Percentiles rank a stretch among this genome's conserved stretches.
phyloP scores from a whole-genome alignment of 2,113 vertebrate species.

The Bubo blakistoni region DNA sequence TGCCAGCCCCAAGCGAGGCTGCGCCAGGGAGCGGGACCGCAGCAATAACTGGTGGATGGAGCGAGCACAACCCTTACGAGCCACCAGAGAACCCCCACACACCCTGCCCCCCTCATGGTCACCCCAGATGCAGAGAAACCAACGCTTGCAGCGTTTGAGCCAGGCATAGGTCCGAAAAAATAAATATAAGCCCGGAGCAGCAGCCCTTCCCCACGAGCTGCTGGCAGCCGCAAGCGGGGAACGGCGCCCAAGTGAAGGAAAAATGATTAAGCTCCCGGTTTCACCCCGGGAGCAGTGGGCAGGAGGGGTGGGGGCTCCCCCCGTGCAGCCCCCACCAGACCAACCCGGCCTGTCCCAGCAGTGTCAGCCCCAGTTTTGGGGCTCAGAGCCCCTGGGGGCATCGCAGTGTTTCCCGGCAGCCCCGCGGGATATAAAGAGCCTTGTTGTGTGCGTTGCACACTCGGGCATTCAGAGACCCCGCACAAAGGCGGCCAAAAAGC shows the following conservation, averaged over 20 bases:
- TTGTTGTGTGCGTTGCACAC: constrained; percentile 19
- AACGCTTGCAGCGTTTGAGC: neutral
- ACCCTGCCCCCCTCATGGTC: accelerated
- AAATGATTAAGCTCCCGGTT: neutral
- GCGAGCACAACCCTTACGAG: neutral
- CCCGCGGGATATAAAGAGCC: constrained; percentile 19
- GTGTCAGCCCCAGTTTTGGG: neutral
- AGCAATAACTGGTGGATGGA: accelerated
- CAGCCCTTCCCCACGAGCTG: neutral
- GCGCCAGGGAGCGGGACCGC: neutral
- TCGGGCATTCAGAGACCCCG: constrained; percentile 38
- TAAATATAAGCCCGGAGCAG: neutral
- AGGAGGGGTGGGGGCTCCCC: neutral
- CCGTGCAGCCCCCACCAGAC: neutral
- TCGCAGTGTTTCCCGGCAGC: neutral
- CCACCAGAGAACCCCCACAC: neutral
- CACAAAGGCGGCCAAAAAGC: neutral
- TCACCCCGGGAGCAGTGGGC: accelerated
- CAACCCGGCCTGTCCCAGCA: neutral
- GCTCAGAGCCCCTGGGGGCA: neutral
- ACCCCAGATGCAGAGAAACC: accelerated
- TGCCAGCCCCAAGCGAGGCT: neutral
- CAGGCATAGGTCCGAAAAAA: accelerated
- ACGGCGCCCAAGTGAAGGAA: accelerated
- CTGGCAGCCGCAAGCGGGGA: neutral